phyloP scores from a whole-genome alignment of 2,888 invertebrate genomes.

The Eupithecia pulchellata region DNA sequence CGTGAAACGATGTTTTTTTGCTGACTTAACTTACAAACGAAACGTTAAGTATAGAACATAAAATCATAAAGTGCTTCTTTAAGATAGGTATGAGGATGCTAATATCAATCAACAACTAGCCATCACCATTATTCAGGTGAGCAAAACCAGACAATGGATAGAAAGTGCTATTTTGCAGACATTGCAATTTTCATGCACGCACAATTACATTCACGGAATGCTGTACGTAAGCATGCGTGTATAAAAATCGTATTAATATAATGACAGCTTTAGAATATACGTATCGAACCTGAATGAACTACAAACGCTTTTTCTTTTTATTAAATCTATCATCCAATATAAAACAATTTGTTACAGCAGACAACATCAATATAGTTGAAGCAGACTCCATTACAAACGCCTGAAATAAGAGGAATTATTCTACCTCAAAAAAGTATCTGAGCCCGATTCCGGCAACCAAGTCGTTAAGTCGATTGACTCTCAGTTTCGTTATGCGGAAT shows the following conservation, averaged over 20 bases:
- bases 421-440: not conserved
- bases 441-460: slow-evolving; percentile 53
- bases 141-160: slow-evolving; percentile 22
- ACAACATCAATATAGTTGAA: not conserved
- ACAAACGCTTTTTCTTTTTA: not conserved
- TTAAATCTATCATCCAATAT: not conserved
- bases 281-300: not conserved
- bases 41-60: not conserved
- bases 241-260: slow-evolving; percentile 15
- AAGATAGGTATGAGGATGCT: not conserved
- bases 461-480: slow-evolving; percentile 62
- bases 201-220: slow-evolving; percentile 42
- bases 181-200: slow-evolving; percentile 33
- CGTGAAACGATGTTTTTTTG: not conserved
- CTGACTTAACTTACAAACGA: no score
- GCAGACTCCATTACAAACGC: not conserved
- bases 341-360: not conserved
- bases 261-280: not conserved
- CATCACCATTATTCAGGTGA: not conserved
- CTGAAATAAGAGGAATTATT: not conserved
- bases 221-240: slow-evolving; percentile 27
- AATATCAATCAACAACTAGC: not conserved
- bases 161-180: slow-evolving; percentile 31
- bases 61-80: not conserved
- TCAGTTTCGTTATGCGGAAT: slow-evolving; percentile 70